Conservation (phyloP, 2,888 invertebrate genomes). For the Carabus problematicus region DNA sequence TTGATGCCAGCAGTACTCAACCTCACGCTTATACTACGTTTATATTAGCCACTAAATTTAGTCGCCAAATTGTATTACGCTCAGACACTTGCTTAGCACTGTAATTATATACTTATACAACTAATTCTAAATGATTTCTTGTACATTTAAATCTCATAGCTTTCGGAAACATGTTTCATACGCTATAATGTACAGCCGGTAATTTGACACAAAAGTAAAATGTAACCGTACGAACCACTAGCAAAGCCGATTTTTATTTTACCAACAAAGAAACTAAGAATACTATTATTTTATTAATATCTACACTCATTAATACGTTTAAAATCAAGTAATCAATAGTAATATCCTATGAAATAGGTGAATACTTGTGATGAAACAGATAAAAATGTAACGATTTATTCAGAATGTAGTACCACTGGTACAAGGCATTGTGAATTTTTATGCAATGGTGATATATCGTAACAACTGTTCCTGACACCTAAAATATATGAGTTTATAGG, state of each 20-base stretch:
- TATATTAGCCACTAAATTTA: too few relatives aligned
- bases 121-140: too few relatives aligned
- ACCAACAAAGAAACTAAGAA: neutral
- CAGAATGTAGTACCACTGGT: neutral
- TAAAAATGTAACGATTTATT: neutral
- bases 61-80: too few relatives aligned
- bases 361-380: neutral
- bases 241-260: neutral
- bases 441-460: slow-evolving; percentile 24
- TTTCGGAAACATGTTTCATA: too few relatives aligned
- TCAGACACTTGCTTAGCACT: too few relatives aligned
- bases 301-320: too few relatives aligned
- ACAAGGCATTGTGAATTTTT: slow-evolving; percentile 13
- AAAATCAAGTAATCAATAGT: neutral
- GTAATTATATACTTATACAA: too few relatives aligned
- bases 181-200: too few relatives aligned
- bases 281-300: too few relatives aligned
- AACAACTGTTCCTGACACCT: slow-evolving; percentile 23
- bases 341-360: neutral
- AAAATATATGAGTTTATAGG: slow-evolving; percentile 16
- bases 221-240: slow-evolving; percentile 2
- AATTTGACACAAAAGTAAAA: neutral
- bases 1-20: slow-evolving; percentile 27
- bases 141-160: too few relatives aligned
- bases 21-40: neutral